Evolutionary conservation across 2,888 invertebrate genomes (phyloP), one percentile per base, ranked within the genome.

Genomic region (Clostera curtula): DNA sequence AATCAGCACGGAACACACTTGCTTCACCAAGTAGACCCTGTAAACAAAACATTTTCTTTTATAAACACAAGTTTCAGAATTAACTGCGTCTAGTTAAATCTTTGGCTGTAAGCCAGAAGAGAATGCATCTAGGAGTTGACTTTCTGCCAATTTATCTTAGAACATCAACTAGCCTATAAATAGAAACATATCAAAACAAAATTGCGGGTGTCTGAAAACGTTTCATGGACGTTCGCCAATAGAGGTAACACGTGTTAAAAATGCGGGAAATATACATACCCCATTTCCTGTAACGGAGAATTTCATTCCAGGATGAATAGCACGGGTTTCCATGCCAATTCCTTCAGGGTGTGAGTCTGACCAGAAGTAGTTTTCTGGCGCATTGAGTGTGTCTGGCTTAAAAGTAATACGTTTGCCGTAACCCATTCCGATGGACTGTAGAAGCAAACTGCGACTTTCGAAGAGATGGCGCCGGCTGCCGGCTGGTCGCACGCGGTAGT

Each of bases 351-450:
- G 88, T 19, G 89, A 91, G 67, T 93, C 92, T 12, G 91, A 91
- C 91, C 92, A 92, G 69, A 93, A 89, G 61, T 88, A 90, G 65
- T 90, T 90, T 42, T 89, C 84, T 2, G 88, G 87, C 8, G 73
- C 67, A 28, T 87, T 76, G 10, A 86, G 65, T 2, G 85, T 85
- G 40, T 89, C 88, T 0, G 91, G 88, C 46, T 88, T 85, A 70
- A 92, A 92, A 1, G 90, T 90, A 32, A 93, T 79, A 24, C 92
- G 85, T 58, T 92, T 92, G 13, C 91, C 92, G 52, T 92, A 93
- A 9, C 93, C 92, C 80, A 90, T 87, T 5, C 92, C 92, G 37
- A 92, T 82, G 19, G 87, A 88, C 31, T 87, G 75, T 17, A 93
- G 75, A 25, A 86, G 69, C 29, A 90, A 63, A 22, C 89, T 86